phyloP scores from a whole-genome alignment of 2,113 vertebrate genomes.

The Sceloporus undulatus region DNA sequence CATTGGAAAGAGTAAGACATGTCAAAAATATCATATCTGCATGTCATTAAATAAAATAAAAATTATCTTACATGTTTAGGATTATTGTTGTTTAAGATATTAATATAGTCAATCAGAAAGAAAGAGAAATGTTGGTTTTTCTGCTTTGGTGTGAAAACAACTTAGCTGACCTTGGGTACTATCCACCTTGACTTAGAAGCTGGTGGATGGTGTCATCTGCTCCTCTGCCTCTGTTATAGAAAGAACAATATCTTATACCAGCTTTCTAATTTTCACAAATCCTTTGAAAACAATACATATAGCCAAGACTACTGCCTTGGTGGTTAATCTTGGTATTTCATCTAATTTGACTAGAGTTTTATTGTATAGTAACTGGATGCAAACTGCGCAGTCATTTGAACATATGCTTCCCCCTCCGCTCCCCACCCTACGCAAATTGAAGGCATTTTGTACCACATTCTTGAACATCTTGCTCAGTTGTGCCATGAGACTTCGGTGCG shows the following conservation, averaged over 20 bases:
- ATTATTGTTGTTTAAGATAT: neutral
- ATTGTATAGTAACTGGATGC: slow-evolving; percentile 19
- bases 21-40: neutral
- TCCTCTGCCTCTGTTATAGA: neutral
- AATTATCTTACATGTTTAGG: neutral
- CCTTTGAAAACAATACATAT: neutral
- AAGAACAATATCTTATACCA: too few relatives aligned
- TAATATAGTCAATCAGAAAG: neutral
- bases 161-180: neutral
- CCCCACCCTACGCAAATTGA: neutral
- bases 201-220: neutral
- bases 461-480: slow-evolving; percentile 18
- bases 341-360: neutral
- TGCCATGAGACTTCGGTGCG: slow-evolving; percentile 11
- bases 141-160: too few relatives aligned
- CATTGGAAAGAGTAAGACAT: neutral
- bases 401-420: slow-evolving; percentile 4
- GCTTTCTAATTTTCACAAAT: neutral
- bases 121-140: neutral
- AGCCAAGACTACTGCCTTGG: neutral
- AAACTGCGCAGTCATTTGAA: neutral
- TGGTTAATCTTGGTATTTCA: neutral
- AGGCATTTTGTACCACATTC: slow-evolving; percentile 41
- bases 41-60: neutral
- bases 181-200: neutral